Percentiles rank a stretch among this genome's conserved stretches.
phyloP scores from a whole-genome alignment of 2,113 vertebrate genomes.

The Neotoma lepida region DNA sequence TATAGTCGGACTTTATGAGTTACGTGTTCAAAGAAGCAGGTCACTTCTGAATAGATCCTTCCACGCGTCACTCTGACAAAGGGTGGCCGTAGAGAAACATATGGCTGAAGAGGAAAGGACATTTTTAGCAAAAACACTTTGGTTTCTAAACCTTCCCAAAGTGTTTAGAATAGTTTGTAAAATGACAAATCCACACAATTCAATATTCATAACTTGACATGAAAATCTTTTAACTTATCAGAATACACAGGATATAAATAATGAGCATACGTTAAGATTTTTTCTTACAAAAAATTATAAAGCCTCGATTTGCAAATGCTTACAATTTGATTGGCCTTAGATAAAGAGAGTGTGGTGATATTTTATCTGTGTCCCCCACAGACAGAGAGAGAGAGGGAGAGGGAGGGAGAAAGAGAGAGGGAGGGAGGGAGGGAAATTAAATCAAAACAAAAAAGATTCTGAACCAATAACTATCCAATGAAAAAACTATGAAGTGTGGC shows the following conservation, averaged over 20 bases:
- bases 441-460: not conserved
- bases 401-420: no score
- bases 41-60: constrained; percentile 92
- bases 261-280: not conserved
- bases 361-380: no score
- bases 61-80: constrained; percentile 89
- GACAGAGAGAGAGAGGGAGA: no score
- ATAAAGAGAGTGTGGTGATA: no score
- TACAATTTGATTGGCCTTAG: constrained; percentile 1
- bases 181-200: not conserved
- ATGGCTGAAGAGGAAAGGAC: constrained; percentile 85
- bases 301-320: constrained; percentile 26
- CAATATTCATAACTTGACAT: constrained; percentile 24
- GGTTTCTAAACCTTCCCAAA: constrained; percentile 50
- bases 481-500: not conserved
- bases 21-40: constrained; percentile 89
- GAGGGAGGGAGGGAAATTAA: not conserved
- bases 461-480: not conserved
- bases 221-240: constrained; percentile 1
- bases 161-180: constrained; percentile 18
- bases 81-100: constrained; percentile 85
- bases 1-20: constrained; percentile 90
- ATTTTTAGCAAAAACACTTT: constrained; percentile 57
- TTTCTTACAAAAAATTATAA: constrained; percentile 12
- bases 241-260: constrained; percentile 10